phyloP scores from a whole-genome alignment of 2,888 invertebrate genomes.

The Cheilosia variabilis region DNA sequence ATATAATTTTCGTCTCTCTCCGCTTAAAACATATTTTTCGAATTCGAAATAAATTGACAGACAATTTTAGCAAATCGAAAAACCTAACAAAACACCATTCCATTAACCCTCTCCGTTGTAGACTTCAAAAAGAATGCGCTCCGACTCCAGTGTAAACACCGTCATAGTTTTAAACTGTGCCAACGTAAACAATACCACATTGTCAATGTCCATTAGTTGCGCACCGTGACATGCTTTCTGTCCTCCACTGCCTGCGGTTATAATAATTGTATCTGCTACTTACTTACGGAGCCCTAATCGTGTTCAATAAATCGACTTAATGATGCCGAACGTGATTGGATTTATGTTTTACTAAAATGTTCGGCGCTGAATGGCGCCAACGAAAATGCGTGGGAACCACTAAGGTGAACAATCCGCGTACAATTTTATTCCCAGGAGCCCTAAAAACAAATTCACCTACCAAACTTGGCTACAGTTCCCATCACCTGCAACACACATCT shows the following conservation, averaged over 20 bases:
- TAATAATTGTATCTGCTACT: background rate
- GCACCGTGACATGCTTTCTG: constrained; percentile 3
- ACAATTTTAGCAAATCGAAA: too few relatives aligned
- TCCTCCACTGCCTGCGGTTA: background rate
- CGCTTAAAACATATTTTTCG: too few relatives aligned
- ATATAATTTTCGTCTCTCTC: too few relatives aligned
- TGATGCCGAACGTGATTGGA: too few relatives aligned
- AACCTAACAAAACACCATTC: too few relatives aligned
- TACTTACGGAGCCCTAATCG: background rate
- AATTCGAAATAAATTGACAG: too few relatives aligned
- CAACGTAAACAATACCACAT: constrained; percentile 7
- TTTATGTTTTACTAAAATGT: background rate
- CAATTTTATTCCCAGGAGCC: background rate
- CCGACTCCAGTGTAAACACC: too few relatives aligned
- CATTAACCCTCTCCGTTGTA: too few relatives aligned
- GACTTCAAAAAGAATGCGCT: too few relatives aligned
- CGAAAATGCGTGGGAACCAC: background rate
- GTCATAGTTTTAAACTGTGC: background rate
- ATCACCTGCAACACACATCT: background rate
- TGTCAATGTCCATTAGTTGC: background rate
- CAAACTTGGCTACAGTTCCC: background rate
- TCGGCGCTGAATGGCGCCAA: background rate
- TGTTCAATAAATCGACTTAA: background rate
- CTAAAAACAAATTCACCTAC: background rate
- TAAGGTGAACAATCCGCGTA: background rate